phyloP scores from a whole-genome alignment of 2,888 invertebrate species.

The Prosopocoilus inquinatus region DNA sequence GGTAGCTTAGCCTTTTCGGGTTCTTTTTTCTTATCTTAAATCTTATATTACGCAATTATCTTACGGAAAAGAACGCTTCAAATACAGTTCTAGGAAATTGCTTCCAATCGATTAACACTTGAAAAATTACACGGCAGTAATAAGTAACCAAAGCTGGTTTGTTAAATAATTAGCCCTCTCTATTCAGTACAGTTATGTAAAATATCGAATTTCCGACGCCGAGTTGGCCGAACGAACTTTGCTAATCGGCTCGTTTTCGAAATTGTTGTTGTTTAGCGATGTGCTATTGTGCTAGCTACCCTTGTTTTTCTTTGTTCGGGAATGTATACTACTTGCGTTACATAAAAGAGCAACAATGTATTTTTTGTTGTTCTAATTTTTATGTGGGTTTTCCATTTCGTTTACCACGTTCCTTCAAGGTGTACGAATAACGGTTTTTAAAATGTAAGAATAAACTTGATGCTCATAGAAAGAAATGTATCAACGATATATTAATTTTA shows the following conservation, averaged over 20 bases:
- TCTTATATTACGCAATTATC: too few species aligned
- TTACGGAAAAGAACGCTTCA: too few species aligned
- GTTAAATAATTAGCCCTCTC: constrained; percentile 27
- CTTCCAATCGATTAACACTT: too few species aligned
- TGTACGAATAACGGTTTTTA: too few species aligned
- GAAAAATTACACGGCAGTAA: constrained; percentile 3
- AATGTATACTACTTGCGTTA: constrained; percentile 9
- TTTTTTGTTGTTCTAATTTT: constrained; percentile 5
- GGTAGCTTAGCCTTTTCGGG: too few species aligned
- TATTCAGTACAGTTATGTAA: constrained; percentile 22
- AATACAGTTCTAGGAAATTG: too few species aligned
- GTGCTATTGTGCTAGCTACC: constrained; percentile 7
- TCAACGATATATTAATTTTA: too few species aligned
- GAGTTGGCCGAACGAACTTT: not conserved
- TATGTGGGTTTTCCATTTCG: too few species aligned
- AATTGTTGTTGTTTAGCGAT: not conserved
- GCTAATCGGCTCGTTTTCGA: not conserved
- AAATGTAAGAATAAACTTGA: too few species aligned
- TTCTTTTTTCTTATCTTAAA: too few species aligned
- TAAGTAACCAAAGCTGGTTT: constrained; percentile 20
- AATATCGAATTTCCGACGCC: constrained; percentile 17
- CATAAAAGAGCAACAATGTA: constrained; percentile 21
- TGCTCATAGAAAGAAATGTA: too few species aligned
- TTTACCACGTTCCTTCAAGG: too few species aligned
- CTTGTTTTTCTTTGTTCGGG: constrained; percentile 11